These are phyloP conservation scores for Cheirogaleus major DNA, from an alignment of 2,797 vertebrate species.

Conservation along the genomic window DNA sequence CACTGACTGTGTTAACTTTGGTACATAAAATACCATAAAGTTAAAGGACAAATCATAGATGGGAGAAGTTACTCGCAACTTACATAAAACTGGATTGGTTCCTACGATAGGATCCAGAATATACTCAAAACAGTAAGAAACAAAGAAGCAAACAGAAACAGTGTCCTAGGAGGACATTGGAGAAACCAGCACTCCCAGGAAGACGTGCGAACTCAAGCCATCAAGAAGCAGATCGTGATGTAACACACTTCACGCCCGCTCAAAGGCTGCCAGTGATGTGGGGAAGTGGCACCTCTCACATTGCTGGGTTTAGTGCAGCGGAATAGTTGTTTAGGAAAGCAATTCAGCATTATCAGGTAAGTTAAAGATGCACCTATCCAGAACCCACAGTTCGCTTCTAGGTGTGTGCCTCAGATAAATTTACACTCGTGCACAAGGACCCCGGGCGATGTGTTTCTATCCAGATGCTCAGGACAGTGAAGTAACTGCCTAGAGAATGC, in stretches of 20 bases:
- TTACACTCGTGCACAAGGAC: accelerated
- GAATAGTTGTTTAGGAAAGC: background rate
- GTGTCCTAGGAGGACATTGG: accelerated
- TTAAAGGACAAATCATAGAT: background rate
- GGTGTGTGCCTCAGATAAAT: background rate
- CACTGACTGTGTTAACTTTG: background rate
- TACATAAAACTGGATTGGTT: background rate
- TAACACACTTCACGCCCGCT: background rate
- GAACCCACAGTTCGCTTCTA: accelerated
- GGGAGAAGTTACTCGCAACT: background rate
- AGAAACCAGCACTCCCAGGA: background rate
- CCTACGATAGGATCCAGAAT: background rate
- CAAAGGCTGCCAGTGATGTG: accelerated
- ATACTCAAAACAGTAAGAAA: background rate
- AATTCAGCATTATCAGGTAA: background rate
- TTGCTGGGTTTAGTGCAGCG: accelerated
- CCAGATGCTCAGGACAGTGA: accelerated
- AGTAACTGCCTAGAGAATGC: background rate
- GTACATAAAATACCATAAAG: background rate
- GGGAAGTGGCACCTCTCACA: accelerated
- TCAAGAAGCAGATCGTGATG: no score
- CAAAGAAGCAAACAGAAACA: background rate
- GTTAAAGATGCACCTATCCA: background rate
- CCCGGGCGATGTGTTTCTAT: accelerated
- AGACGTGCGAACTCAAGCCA: background rate